Conservation (phyloP, 92 coral and sea anemone species). For the Nematostella vectensis region DNA sequence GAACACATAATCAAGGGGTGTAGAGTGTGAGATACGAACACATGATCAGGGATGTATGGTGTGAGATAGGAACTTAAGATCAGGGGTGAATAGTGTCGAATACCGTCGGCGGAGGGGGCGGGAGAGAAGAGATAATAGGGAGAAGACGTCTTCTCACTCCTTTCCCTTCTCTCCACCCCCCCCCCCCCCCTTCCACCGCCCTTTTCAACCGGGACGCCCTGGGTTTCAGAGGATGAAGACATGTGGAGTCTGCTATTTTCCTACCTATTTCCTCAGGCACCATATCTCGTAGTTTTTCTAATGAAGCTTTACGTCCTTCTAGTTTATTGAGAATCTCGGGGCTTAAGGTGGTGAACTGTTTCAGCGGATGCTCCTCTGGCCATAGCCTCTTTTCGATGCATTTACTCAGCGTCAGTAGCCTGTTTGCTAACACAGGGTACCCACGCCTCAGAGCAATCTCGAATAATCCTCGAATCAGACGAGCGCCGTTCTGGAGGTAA, state of each 20-base stretch:
- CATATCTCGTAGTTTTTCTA: conserved; percentile 73
- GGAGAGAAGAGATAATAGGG: no score
- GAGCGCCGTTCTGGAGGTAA: conserved; percentile 68
- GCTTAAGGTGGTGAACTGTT: conserved; percentile 75
- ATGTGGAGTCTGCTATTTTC: neutral
- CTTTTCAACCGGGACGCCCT: no score
- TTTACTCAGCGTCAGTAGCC: conserved; percentile 72
- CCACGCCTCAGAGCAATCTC: conserved; percentile 76
- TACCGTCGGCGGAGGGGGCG: no score
- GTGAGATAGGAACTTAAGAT: no score
- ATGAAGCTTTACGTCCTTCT: conserved; percentile 53
- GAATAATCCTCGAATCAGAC: conserved; percentile 88
- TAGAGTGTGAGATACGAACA: no score
- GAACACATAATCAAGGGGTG: no score
- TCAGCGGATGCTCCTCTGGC: conserved; percentile 71
- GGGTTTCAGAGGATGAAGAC: no score
- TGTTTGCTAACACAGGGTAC: conserved; percentile 73
- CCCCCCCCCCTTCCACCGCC: no score
- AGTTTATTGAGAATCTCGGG: conserved; percentile 68
- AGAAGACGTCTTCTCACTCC: no score
- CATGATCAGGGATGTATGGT: no score
- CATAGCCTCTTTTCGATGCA: conserved; percentile 86
- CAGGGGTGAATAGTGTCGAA: no score
- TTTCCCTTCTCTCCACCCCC: no score
- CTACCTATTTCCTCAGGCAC: conserved; percentile 80